Base-by-base conservation (phyloP, 2,113 vertebrate genomes). In the Lucifuga dentata region DNA sequence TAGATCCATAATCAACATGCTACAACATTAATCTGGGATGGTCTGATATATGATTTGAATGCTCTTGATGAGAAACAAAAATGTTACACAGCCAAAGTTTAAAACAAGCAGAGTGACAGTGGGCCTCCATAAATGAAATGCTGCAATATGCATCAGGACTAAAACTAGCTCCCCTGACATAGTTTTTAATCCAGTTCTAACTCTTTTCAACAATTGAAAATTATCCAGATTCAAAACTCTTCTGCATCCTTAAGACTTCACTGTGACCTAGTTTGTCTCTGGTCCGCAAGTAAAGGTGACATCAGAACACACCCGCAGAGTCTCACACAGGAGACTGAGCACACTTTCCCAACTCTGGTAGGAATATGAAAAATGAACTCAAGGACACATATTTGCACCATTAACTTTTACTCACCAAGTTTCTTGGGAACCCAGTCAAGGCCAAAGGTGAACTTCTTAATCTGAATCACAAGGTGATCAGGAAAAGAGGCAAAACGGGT, bases 351-450 rank as follows among this genome's bases (percentile, higher is more conserved):
- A 46, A 26, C 5, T 60, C 33, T 15, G 21, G 6, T 3, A 43
- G 12, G 1, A 63, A 57, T n/a, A 40, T 13, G 5, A 17, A 44
- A 35, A 19, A 7, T 17, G 6, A 11, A 2, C n/a, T 43, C 5
- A 5, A 17, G 38, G 11, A 33, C 5, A 3, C 32, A 35, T 35
- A 6, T 33, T 11, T 20, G 3, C 12, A 41, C 7, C 11, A 19
- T 11, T 48, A 41, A 41, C 16, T 38, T 69, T 53, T 44, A 15
- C 84, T 94, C 91, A 99, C 98, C 98, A 21, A 99, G 94, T 89
- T 99, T 99, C 91, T 99, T 99, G 68, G 98, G 98, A 38, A 99
- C 96, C 98, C 98, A 99, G 90, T 99, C 98, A 76, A 98, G 92
- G 76, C 98, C 98, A 4, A 99, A 99, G 52, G 97, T 99, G 87